Evolutionary conservation across 2,888 invertebrate species (phyloP), one percentile per base, ranked within the genome.

Genomic region (Muschampia plurimacula): DNA sequence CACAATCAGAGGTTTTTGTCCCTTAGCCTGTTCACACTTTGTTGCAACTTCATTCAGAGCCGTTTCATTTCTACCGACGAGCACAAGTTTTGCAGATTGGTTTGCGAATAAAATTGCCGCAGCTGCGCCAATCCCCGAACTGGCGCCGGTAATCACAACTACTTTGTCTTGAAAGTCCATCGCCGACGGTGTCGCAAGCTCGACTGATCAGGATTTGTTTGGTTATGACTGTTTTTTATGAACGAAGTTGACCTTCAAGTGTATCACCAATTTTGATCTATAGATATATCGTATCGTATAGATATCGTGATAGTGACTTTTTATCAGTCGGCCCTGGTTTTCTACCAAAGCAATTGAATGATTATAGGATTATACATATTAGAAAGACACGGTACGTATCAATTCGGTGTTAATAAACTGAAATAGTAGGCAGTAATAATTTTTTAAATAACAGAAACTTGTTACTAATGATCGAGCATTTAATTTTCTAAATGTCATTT

Each of bases 61-160:
- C 70, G 95, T 95, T 74, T 92, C 86, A 87, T 97, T 97, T 81
- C 97, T 95, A 89, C 95, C 97, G 86, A 94, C 96, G 84, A 95
- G 96, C 60, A 96, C 95, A 60, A 97, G 84, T 78, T 89, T 92
- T 9, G 96, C 97, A 22, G 96, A 96, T 76, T 96, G 91, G 81
- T 95, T 94, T 4, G 96, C 95, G 81, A 97, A 96, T 79, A 96
- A 93, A 13, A 96, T 79, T 7, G 97, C 97, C 2, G 96, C 95
- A 69, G 95, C 95, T 65, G 96, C 95, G 9, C 97, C 97, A 72
- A 97, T 97, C 6, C 97, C 97, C 60, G 96, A 96, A 85, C 96
- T 96, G 10, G 97, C 96, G 62, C 97, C 97, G 4, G 96, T 96
- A 73, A 96, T 93, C 65, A 96, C 85, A 41, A 96, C 91, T 65